Evolutionary conservation across 1,140 invertebrate genomes (phyloP).

Genomic region (Leptoteleia sp.): DNA sequence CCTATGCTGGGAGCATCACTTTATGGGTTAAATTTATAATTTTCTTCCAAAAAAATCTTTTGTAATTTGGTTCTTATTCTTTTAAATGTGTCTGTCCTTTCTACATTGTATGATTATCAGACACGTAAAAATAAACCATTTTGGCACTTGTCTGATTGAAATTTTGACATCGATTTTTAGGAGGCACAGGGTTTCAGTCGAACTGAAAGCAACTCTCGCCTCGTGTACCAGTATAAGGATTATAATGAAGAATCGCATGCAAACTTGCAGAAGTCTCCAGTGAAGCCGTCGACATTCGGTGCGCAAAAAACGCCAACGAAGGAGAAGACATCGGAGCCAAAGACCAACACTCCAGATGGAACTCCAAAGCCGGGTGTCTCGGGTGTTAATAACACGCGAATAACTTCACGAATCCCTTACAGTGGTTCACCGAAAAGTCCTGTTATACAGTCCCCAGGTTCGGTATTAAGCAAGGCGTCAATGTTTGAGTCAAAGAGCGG

Average conservation of each 20-base stretch:
- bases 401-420: slow-evolving; percentile 70
- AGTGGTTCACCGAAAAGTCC: slow-evolving; percentile 77
- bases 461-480: slow-evolving; percentile 84
- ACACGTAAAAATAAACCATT: slow-evolving; percentile 35
- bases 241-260: slow-evolving; percentile 73
- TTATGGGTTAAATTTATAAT: too few relatives aligned
- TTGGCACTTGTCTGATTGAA: slow-evolving; percentile 55
- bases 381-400: slow-evolving; percentile 68
- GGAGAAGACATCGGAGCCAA: slow-evolving; percentile 38
- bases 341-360: slow-evolving; percentile 66
- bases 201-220: slow-evolving; percentile 81
- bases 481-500: slow-evolving; percentile 84
- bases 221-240: slow-evolving; percentile 83
- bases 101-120: too few relatives aligned
- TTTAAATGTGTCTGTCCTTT: too few relatives aligned
- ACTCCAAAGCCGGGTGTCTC: slow-evolving; percentile 46
- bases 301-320: slow-evolving; percentile 3
- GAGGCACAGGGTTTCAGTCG: slow-evolving; percentile 84
- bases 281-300: slow-evolving; percentile 25
- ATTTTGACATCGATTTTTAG: slow-evolving; percentile 75
- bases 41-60: too few relatives aligned
- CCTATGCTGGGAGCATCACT: too few relatives aligned
- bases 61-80: too few relatives aligned
- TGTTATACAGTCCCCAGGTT: slow-evolving; percentile 76
- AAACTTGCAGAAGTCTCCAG: slow-evolving; percentile 62